Evolutionary conservation across 2,888 invertebrate genomes (phyloP).

Genomic region (Platycheirus albimanus): DNA sequence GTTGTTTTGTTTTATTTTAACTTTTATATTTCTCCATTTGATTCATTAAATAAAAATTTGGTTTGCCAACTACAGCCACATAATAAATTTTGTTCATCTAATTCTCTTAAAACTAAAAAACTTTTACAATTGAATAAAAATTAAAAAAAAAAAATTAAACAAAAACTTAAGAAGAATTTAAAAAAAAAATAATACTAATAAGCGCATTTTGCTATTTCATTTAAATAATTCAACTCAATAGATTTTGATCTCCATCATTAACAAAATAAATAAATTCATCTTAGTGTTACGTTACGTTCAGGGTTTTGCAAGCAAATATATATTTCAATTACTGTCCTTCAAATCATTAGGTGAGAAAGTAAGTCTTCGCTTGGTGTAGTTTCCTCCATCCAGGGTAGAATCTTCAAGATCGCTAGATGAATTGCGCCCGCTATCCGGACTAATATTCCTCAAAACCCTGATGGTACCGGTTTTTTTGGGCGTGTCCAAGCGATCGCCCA

Average conservation of each 20-base stretch:
- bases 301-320: neutral
- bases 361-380: constrained; percentile 78
- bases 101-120: constrained; percentile 47
- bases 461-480: constrained; percentile 17
- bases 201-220: constrained; percentile 67
- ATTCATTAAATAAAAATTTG: constrained; percentile 38
- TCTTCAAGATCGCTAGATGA: constrained; percentile 79
- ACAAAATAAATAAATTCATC: constrained; percentile 69
- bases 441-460: constrained; percentile 75
- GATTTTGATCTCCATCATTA: constrained; percentile 41
- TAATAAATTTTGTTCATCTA: constrained; percentile 25
- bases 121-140: constrained; percentile 28
- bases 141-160: constrained; percentile 29
- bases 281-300: constrained; percentile 20
- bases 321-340: constrained; percentile 92
- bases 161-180: constrained; percentile 41
- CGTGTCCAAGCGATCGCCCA: constrained; percentile 67
- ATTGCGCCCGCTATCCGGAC: constrained; percentile 82
- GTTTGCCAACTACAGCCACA: constrained; percentile 56
- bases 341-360: constrained; percentile 85
- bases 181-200: constrained; percentile 60
- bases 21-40: constrained; percentile 25
- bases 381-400: constrained; percentile 59
- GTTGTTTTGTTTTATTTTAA: constrained; percentile 31
- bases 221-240: constrained; percentile 53